Base-by-base conservation (phyloP, 2,113 vertebrate species). In the Lepus europaeus region DNA sequence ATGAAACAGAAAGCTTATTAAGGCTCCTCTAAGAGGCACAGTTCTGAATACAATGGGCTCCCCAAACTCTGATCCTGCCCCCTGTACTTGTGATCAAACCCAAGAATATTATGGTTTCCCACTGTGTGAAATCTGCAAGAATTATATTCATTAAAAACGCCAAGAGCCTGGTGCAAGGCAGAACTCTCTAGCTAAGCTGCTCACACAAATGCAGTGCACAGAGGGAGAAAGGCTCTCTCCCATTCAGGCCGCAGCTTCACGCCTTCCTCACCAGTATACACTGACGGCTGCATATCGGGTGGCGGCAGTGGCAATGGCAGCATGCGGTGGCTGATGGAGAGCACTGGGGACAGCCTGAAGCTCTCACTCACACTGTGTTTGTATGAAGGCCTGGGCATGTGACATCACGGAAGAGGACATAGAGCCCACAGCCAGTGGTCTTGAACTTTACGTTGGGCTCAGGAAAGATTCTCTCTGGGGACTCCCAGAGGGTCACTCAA, bases 401-500 rank as follows among this genome's bases (percentile, higher is more conserved):
- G 51, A 45, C 27, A 27, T 74, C 31, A 12, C 68, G 31, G 49
- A 68, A 45, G 29, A 59, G 56, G 56, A 59, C 56, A 14, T 39
- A 7, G 33, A 86, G 59, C 49, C 12, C 9, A 0, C 0, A 9
- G 27, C 12, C 0, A 9, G 22, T 16, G 3, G 59, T 13, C 72
- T 51, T 64, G 36, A 53, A 13, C 3, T 53, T 91, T 51, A 56
- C n/a, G 29, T 7, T 70, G 36, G 87, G 12, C 9, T 2, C 63
- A 33, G 12, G 11, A 31, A 27, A 90, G 31, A 73, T 19, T 22
- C 20, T 82, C 8, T 19, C 19, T 72, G 70, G 25, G 23, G 45
- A n/a, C 27, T 72, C 16, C 78, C 27, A 66, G 78, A 77, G 82
- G 45, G 20, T 33, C 31, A 13, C 0, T 36, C 23, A 5, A 51